Percentiles rank a stretch among this genome's conserved stretches.
These are phyloP conservation scores for Ectropis grisescens DNA, from an alignment of 1,140 invertebrate genomes.

Conservation along the genomic window DNA sequence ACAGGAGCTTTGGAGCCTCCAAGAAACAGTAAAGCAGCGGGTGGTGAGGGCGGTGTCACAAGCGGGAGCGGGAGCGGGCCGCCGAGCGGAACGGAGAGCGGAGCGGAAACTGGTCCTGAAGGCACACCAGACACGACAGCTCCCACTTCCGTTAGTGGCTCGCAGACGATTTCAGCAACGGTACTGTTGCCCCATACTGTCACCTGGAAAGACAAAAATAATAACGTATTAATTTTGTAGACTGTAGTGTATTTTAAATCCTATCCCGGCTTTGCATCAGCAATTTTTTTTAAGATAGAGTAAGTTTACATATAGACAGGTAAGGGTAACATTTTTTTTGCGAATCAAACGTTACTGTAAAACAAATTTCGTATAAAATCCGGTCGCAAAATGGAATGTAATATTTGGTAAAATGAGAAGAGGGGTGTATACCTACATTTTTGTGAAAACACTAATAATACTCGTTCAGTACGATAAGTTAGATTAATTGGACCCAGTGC, in stretches of 20 bases:
- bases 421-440: no score
- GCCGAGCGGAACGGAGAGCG: slow-evolving; percentile 28
- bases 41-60: slow-evolving; percentile 35
- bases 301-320: no score
- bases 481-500: no score
- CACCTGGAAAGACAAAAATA: slow-evolving; percentile 38
- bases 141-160: slow-evolving; percentile 47
- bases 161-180: slow-evolving; percentile 50
- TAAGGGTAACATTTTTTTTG: no score
- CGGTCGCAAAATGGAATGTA: no score
- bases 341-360: no score
- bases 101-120: slow-evolving; percentile 39
- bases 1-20: slow-evolving; percentile 75
- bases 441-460: no score
- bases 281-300: no score
- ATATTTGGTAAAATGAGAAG: no score
- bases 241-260: not conserved
- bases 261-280: not conserved
- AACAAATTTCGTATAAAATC: no score
- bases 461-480: no score
- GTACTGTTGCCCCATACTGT: slow-evolving; percentile 46
- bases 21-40: slow-evolving; percentile 71
- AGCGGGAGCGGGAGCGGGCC: slow-evolving; percentile 28
- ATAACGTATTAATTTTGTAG: slow-evolving; percentile 1
- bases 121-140: slow-evolving; percentile 38